Percentiles rank a stretch among this genome's conserved stretches.
Conservation (phyloP, 2,113 vertebrate species). For the Thymallus thymallus region DNA sequence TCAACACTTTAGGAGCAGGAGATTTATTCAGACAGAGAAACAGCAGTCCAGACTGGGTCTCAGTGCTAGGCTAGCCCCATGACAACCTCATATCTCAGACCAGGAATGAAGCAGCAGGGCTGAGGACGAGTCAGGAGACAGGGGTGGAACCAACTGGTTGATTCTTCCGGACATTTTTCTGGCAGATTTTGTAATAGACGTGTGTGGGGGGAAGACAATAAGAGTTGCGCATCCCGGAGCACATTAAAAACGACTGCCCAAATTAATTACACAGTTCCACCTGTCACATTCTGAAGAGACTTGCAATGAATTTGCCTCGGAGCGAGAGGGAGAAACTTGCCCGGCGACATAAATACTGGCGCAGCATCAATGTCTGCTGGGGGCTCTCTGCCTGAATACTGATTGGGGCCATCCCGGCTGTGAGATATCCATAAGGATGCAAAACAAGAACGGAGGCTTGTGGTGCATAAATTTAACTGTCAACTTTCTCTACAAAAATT, state of each 20-base stretch:
- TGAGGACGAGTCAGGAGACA: conserved; percentile 8
- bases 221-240: conserved; percentile 62
- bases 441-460: conserved; percentile 35
- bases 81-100: conserved; percentile 57
- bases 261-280: conserved; percentile 74
- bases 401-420: conserved; percentile 49
- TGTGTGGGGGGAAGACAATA: conserved; percentile 63
- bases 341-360: conserved; percentile 54
- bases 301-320: conserved; percentile 61
- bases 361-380: conserved; percentile 47
- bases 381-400: conserved; percentile 59
- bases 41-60: conserved; percentile 36
- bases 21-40: conserved; percentile 59
- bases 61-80: conserved; percentile 17
- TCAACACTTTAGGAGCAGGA: conserved; percentile 65
- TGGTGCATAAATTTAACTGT: conserved; percentile 40
- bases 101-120: conserved; percentile 42
- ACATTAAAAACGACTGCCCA: conserved; percentile 71
- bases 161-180: conserved; percentile 52
- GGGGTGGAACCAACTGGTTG: background rate
- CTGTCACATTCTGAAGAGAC: conserved; percentile 68
- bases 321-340: conserved; percentile 52
- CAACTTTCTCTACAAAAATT: conserved; percentile 31
- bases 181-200: conserved; percentile 60
- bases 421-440: conserved; percentile 38